phyloP scores from a whole-genome alignment of 2,888 invertebrate genomes.

The Hypomecis punctinalis region DNA sequence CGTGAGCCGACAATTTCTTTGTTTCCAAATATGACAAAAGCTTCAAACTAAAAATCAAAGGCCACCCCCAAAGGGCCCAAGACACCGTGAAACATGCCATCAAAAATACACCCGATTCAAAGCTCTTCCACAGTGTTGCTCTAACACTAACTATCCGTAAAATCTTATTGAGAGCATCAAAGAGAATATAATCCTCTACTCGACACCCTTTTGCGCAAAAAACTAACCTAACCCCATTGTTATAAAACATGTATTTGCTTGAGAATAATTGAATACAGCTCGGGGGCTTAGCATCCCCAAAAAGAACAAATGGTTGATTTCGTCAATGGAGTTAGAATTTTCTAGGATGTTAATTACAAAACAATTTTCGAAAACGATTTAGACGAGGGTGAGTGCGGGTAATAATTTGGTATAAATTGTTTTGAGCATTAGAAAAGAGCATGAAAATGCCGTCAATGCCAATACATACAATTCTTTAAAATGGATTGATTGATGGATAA shows the following conservation, averaged over 20 bases:
- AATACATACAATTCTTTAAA: too few relatives aligned
- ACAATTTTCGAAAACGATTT: constrained; percentile 37
- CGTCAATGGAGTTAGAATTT: constrained; percentile 44
- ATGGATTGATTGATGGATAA: too few relatives aligned
- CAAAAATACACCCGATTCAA: constrained; percentile 83
- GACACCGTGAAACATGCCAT: constrained; percentile 76
- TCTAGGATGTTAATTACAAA: constrained; percentile 47
- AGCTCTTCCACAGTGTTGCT: constrained; percentile 78
- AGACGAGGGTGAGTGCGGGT: constrained; percentile 1
- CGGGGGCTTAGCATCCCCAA: constrained; percentile 53
- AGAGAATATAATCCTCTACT: constrained; percentile 66
- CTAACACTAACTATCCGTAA: constrained; percentile 81
- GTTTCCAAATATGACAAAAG: too few relatives aligned
- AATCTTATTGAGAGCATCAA: constrained; percentile 82
- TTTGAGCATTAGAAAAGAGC: not conserved
- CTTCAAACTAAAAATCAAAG: too few relatives aligned
- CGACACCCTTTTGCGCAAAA: constrained; percentile 38
- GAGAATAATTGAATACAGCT: constrained; percentile 37
- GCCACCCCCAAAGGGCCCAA: constrained; percentile 49
- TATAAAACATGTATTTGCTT: constrained; percentile 44
- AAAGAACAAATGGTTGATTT: constrained; percentile 57
- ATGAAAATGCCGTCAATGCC: too few relatives aligned
- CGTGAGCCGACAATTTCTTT: too few relatives aligned
- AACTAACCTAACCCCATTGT: constrained; percentile 35
- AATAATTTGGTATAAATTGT: constrained; percentile 9